Base-by-base conservation (phyloP, 2,797 vertebrate species). In the Typhlichthys eigenmanni region DNA sequence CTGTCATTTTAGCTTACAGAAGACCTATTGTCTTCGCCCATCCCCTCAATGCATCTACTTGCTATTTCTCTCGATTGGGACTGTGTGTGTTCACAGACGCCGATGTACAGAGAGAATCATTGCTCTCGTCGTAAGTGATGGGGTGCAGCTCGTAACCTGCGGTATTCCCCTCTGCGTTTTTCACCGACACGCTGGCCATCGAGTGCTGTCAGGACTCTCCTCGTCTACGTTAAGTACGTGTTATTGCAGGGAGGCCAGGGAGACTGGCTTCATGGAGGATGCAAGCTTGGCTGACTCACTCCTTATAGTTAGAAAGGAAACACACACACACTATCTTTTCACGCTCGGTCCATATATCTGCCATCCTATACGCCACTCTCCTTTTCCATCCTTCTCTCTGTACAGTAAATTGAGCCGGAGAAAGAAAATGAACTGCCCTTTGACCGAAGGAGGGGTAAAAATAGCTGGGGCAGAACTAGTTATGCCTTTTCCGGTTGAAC, bases 391-490 rank as follows among this genome's bases (percentile, higher is more conserved):
- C 32, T 11, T 13, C 53, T 62, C 55, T 51, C 51, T 47, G 54
- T 66, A 74, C 69, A 73, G 76, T 74, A 66, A 80, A 86, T 79
- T 48, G 55, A 76, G 68, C 66, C 71, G 64, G 66, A 5, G 38
- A 60, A 58, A 66, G 71, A 79, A 81, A 80, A 75, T 70, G 80
- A 82, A 75, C 58, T 54, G 83, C 76, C 68, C 76, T 24, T 24
- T 24, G 24, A 24, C 24, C 76, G 78, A 58, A 76, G 69, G 75
- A 59, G n/a, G 8, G 16, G 58, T 70, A 76, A 80, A 85, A 85
- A 85, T 84, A 87, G 78, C 61, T 7, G n/a, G 6, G 58, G 47
- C 38, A 58, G 55, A 70, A 74, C 72, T 61, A 77, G 79, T 74
- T 69, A 65, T 67, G 55, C 32, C 62, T 55, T 5, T 29, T 51